phyloP scores from a whole-genome alignment of 2,113 vertebrate species.

The Papio anubis region DNA sequence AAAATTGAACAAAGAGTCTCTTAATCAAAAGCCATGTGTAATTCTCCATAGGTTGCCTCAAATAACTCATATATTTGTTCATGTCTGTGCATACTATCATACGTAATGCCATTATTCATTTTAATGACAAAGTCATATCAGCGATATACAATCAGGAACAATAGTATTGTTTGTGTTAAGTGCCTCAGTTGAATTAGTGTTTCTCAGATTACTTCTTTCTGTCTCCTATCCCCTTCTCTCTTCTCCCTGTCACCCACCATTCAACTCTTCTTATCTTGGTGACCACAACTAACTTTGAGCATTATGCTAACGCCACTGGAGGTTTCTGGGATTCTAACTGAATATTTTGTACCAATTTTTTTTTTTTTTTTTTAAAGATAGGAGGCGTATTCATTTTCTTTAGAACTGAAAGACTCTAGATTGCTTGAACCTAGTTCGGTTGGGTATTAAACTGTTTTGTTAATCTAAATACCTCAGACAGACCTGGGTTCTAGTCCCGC shows the following conservation, averaged over 20 bases:
- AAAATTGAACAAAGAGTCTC: neutral
- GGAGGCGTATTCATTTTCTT: neutral
- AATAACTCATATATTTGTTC: neutral
- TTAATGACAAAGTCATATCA: neutral
- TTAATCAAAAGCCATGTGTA: slow-evolving; percentile 1
- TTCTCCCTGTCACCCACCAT: fast-evolving
- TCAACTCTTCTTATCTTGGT: neutral
- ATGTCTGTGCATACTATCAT: neutral
- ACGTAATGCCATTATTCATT: slow-evolving; percentile 9
- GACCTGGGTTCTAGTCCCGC: neutral
- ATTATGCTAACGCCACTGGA: neutral
- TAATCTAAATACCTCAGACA: neutral
- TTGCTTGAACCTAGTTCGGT: neutral
- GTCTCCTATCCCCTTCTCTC: neutral
- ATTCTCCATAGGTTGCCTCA: neutral
- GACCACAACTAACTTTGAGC: neutral
- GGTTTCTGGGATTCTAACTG: neutral
- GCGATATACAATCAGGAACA: neutral
- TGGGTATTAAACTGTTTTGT: slow-evolving; percentile 27
- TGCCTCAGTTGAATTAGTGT: neutral
- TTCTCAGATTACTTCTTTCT: slow-evolving; percentile 6
- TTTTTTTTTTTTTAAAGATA: neutral
- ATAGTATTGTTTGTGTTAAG: slow-evolving; percentile 27
- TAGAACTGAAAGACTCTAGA: neutral
- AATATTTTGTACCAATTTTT: neutral